Evolutionary conservation across 2,888 invertebrate genomes (phyloP).

Genomic region (Diarsia mendica): DNA sequence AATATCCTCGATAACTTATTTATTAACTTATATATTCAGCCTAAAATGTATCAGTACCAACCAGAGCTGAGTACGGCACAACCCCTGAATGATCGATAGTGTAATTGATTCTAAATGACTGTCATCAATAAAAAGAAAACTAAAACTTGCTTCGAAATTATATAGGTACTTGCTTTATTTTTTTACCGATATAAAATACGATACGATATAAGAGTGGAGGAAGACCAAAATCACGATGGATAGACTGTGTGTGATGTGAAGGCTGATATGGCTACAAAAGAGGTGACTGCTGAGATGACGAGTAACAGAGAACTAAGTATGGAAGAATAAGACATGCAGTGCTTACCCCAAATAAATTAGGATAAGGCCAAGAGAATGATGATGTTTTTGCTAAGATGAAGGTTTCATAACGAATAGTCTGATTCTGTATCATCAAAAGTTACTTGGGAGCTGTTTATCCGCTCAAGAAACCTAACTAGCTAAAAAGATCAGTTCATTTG

Average conservation of each 20-base stretch:
- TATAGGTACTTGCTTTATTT: background rate
- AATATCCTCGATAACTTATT: background rate
- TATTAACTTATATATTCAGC: slow-evolving; percentile 1
- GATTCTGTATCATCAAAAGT: background rate
- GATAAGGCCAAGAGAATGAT: no score
- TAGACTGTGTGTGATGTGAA: no score
- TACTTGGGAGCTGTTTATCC: background rate
- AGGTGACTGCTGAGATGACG: no score
- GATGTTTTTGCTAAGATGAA: background rate
- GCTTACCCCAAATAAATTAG: no score
- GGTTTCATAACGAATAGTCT: background rate
- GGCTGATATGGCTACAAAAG: no score
- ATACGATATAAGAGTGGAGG: background rate
- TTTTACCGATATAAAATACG: background rate
- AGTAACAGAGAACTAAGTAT: no score
- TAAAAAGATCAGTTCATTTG: no score
- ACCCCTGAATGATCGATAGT: slow-evolving; percentile 17
- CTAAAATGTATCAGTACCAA: slow-evolving; percentile 38
- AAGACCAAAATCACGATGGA: no score
- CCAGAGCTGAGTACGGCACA: slow-evolving; percentile 32
- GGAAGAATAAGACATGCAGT: no score
- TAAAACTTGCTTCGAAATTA: background rate
- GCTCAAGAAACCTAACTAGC: background rate
- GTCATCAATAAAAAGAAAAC: slow-evolving; percentile 17
- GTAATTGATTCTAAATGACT: slow-evolving; percentile 29